A percentile compares a stretch with the other conserved stretches of the same genome.
Conservation (phyloP, 1,140 invertebrate species). For the Trachymyrmex cornetzi region DNA sequence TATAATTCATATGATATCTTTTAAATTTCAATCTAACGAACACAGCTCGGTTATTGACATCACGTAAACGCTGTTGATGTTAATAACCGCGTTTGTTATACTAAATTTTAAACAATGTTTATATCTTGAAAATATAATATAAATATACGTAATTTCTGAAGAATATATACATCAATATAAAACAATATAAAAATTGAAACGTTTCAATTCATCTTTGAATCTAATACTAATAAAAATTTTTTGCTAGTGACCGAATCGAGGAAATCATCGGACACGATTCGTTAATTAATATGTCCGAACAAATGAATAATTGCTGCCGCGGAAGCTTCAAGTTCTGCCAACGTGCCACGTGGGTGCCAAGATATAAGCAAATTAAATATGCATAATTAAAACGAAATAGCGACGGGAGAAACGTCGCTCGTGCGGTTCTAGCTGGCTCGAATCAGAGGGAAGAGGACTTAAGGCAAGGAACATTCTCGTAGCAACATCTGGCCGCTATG, state of each 20-base stretch:
- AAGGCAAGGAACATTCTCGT: slow-evolving; percentile 75
- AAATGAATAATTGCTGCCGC: slow-evolving; percentile 29
- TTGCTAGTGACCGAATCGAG: neutral
- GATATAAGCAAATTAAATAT: slow-evolving; percentile 86
- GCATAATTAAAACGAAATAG: slow-evolving; percentile 85
- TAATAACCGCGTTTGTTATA: too few species aligned
- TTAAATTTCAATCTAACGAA: slow-evolving; percentile 7
- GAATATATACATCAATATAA: too few species aligned
- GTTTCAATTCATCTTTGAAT: too few species aligned
- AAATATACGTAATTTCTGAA: too few species aligned
- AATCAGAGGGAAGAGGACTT: slow-evolving; percentile 70
- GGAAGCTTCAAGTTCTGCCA: slow-evolving; percentile 40
- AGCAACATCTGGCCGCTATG: slow-evolving; percentile 86
- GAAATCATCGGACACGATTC: neutral
- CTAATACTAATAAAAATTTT: neutral
- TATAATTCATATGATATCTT: slow-evolving; percentile 14
- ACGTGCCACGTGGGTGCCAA: slow-evolving; percentile 64
- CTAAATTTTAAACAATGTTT: too few species aligned
- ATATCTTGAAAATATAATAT: too few species aligned
- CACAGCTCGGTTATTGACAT: neutral
- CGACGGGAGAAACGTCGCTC: slow-evolving; percentile 74
- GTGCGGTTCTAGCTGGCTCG: slow-evolving; percentile 46
- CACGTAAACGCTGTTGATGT: too few species aligned
- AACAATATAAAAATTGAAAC: too few species aligned
- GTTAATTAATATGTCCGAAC: slow-evolving; percentile 12